Conservation (phyloP, 1,140 invertebrate genomes). For the Drosophila parvula region DNA sequence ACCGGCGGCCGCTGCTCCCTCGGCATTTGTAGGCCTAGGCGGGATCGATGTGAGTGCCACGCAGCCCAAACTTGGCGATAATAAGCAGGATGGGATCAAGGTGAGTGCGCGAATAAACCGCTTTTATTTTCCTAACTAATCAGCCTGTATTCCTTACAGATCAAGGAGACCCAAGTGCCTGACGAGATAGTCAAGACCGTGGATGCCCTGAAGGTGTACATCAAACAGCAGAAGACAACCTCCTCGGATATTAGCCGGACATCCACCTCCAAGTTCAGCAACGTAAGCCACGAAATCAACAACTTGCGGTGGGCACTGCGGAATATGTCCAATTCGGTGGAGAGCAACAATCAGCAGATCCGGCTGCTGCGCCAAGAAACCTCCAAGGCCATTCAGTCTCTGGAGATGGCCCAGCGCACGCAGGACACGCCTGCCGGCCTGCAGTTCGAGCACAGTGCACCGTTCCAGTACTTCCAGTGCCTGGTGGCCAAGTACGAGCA, state of each 20-base stretch:
- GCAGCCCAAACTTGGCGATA: conserved; percentile 85
- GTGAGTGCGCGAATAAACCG: conserved; percentile 12
- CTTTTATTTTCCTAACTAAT: not conserved
- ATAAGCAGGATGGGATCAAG: conserved; percentile 86
- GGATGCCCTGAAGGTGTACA: conserved; percentile 89
- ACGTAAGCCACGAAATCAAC: conserved; percentile 73
- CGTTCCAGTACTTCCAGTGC: conserved; percentile 90
- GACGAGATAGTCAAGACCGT: conserved; percentile 88
- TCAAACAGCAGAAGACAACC: conserved; percentile 92
- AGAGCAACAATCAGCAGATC: conserved; percentile 87
- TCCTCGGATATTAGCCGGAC: conserved; percentile 91
- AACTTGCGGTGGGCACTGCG: conserved; percentile 82
- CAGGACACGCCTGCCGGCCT: conserved; percentile 90
- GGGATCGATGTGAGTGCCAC: conserved; percentile 87
- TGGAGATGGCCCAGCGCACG: conserved; percentile 91
- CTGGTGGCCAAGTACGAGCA: conserved; percentile 90
- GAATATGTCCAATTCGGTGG: conserved; percentile 86
- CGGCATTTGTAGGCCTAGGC: conserved; percentile 86
- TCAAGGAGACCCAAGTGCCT: conserved; percentile 90
- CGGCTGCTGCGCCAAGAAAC: conserved; percentile 91
- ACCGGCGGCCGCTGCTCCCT: conserved; percentile 51
- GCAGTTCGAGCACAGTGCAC: conserved; percentile 91
- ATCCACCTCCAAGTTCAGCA: conserved; percentile 75
- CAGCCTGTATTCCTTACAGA: conserved; percentile 31
- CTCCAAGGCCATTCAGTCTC: conserved; percentile 89